Evolutionary conservation across 2,113 vertebrate genomes (phyloP), one percentile per base, ranked within the genome.

Genomic region (Micromys minutus): DNA sequence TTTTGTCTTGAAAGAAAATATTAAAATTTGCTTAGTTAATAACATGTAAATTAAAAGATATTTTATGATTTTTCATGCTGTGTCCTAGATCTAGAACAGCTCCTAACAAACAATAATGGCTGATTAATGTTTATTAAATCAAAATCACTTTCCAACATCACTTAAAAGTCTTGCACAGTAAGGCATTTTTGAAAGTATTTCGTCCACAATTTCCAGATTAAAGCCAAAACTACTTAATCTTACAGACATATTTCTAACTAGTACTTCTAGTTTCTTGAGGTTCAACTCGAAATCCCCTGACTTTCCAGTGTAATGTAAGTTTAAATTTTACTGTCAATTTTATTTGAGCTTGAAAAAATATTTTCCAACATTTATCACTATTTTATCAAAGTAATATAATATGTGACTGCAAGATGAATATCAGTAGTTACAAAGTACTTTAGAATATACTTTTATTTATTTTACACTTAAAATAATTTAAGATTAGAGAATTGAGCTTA

Each of bases 261-360:
- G 77, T 92, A 91, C 63, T 92, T 93, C 90, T 90, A 83, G 87
- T 92, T 96, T 93, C 96, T 97, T 90, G 87, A 97, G 95, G 92
- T 94, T 95, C 59, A 91, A 74, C 52, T 97, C 81, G 45, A 96
- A 96, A 96, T 95, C 87, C 42, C 59, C 63, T 83, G 84, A 57
- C 71, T 96, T 94, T 86, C 90, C 87, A 74, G 36, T 74, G 42
- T 90, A 96, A 92, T 86, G 34, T 81, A 59, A 96, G 72, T 95
- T 96, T 95, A 97, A 97, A 96, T 79, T 93, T 91, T 88, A 90
- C 75, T 95, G 88, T 36, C 96, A 96, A 74, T 93, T 97, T 95
- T 94, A 36, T 92, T 94, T 59, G 50, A 67, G 36, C 31, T n/a
- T 88, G 29, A 92, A 55, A 59, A 97, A 55, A 80, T 74, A 95